These are phyloP conservation scores for Zapornia atra DNA, from an alignment of 2,113 vertebrate species.

Conservation along the genomic window DNA sequence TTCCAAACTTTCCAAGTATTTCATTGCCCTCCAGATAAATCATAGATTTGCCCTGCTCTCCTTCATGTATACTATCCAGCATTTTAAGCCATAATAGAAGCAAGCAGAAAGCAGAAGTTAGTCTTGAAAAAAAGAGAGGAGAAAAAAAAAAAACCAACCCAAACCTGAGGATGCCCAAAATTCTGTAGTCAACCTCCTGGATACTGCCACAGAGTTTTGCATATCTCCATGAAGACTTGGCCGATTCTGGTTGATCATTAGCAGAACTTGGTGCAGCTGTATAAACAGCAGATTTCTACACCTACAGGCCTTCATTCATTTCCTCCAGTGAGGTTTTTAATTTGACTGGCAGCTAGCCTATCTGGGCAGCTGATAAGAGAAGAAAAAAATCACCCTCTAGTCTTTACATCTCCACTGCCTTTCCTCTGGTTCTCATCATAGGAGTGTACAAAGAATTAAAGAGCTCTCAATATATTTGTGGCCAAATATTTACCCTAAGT, in stretches of 20 bases:
- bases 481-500: slow-evolving; percentile 52
- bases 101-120: neutral
- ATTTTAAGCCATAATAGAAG: neutral
- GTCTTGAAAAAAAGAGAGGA: neutral
- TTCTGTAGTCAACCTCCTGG: neutral
- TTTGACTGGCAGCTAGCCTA: slow-evolving; percentile 58
- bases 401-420: neutral
- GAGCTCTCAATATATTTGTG: slow-evolving; percentile 18
- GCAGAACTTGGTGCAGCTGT: slow-evolving; percentile 41
- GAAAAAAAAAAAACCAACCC: too few species aligned
- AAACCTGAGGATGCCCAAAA: neutral
- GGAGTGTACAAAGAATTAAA: slow-evolving; percentile 28
- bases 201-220: neutral
- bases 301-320: slow-evolving; percentile 39
- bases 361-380: slow-evolving; percentile 48
- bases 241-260: slow-evolving; percentile 11
- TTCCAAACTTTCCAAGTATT: slow-evolving; percentile 11
- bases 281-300: slow-evolving; percentile 55
- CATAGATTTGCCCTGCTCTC: neutral
- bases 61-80: neutral
- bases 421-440: slow-evolving; percentile 23
- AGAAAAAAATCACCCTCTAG: neutral
- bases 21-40: neutral
- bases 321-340: slow-evolving; percentile 43
- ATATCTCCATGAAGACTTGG: neutral